These are phyloP conservation scores for Stenoptilia bipunctidactyla DNA, from an alignment of 2,888 invertebrate species.

Conservation along the genomic window DNA sequence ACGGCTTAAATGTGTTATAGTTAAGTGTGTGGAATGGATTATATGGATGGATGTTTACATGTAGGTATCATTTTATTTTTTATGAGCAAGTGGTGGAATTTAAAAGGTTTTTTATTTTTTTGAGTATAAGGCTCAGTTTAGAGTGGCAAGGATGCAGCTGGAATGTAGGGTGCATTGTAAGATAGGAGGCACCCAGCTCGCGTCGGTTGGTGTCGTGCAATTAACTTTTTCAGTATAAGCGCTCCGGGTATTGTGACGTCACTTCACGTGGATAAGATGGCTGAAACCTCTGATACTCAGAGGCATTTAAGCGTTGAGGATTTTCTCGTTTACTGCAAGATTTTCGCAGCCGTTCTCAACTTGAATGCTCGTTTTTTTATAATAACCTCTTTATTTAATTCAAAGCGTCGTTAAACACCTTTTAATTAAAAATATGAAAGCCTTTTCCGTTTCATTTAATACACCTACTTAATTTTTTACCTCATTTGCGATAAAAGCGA, in stretches of 20 bases:
- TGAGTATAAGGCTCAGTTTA: not conserved
- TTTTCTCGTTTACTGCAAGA: not conserved
- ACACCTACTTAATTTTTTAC: not conserved
- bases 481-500: not conserved
- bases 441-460: not conserved
- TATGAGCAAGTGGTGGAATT: not conserved
- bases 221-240: constrained; percentile 55
- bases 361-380: too few relatives aligned
- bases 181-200: constrained; percentile 24
- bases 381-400: too few relatives aligned
- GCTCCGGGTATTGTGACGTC: constrained; percentile 45
- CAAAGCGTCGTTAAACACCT: not conserved
- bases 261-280: constrained; percentile 35
- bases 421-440: not conserved
- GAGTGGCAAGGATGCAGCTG: not conserved
- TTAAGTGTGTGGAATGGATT: not conserved
- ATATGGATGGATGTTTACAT: constrained; percentile 1
- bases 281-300: constrained; percentile 1
- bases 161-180: constrained; percentile 10
- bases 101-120: not conserved
- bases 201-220: constrained; percentile 43
- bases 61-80: too few relatives aligned
- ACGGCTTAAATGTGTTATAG: too few relatives aligned
- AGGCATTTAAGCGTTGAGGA: not conserved
- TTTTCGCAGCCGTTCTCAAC: too few relatives aligned